These are phyloP conservation scores for Eutrigla gurnardus DNA, from an alignment of 2,797 vertebrate species.

Conservation along the genomic window DNA sequence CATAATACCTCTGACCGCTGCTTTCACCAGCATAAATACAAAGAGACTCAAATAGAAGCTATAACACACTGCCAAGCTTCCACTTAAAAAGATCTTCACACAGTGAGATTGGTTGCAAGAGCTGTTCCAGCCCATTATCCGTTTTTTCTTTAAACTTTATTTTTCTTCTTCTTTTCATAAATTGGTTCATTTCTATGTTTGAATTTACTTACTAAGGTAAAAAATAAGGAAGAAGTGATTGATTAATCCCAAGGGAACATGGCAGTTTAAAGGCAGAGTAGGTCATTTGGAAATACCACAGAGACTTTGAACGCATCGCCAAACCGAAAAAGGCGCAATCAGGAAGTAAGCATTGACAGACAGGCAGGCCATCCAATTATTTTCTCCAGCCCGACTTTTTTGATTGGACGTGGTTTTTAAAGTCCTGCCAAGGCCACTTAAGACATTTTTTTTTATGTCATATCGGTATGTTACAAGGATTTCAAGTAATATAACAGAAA, in stretches of 20 bases:
- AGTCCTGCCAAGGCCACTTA: too few relatives aligned
- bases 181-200: background rate
- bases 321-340: too few relatives aligned
- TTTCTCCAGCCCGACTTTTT: too few relatives aligned
- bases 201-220: background rate
- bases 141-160: background rate
- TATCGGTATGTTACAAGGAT: too few relatives aligned
- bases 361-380: too few relatives aligned
- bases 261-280: background rate
- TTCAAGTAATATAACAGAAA: too few relatives aligned
- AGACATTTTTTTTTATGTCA: too few relatives aligned
- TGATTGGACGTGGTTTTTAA: too few relatives aligned
- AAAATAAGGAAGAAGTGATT: background rate
- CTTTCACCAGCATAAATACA: background rate
- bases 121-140: conserved; percentile 7
- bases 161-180: background rate
- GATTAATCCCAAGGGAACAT: background rate
- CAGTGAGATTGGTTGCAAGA: conserved; percentile 18
- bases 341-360: too few relatives aligned
- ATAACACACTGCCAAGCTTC: background rate
- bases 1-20: background rate
- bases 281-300: too few relatives aligned
- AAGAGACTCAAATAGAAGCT: background rate
- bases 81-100: background rate
- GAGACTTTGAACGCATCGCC: too few relatives aligned